A percentile compares a stretch with the other conserved stretches of the same genome.
These are phyloP conservation scores for Capitella teleta DNA, from an alignment of 1,140 invertebrate species.

Conservation along the genomic window DNA sequence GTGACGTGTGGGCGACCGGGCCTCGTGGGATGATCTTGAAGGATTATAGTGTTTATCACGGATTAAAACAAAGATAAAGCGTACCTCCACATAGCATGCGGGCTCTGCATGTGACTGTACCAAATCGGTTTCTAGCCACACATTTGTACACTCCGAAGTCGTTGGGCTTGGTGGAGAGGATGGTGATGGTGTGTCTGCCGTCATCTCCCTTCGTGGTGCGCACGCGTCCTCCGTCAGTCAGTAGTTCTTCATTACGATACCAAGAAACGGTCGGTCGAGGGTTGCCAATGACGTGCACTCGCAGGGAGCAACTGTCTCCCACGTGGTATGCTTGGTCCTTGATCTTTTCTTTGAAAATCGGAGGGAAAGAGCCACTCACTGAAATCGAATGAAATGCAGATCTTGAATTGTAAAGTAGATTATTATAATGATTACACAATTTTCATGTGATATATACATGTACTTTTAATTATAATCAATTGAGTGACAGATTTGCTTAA, in stretches of 20 bases:
- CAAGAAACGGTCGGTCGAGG: conserved; percentile 85
- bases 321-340: conserved; percentile 55
- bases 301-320: conserved; percentile 62
- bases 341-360: conserved; percentile 12
- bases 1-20: conserved; percentile 12
- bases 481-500: no score
- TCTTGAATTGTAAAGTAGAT: no score
- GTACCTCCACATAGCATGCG: conserved; percentile 45
- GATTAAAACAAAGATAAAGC: neutral
- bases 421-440: no score
- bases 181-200: conserved; percentile 57
- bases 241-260: conserved; percentile 51
- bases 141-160: conserved; percentile 86
- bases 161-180: conserved; percentile 33
- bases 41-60: neutral
- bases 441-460: no score
- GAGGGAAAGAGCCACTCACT: conserved; percentile 11
- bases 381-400: no score
- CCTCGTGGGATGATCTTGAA: conserved; percentile 12
- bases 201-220: conserved; percentile 15
- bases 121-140: conserved; percentile 58
- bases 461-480: no score
- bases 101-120: conserved; percentile 44
- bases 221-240: conserved; percentile 28
- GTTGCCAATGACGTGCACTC: conserved; percentile 76